These are phyloP conservation scores for Chiloscyllium punctatum DNA, from an alignment of 2,797 vertebrate species.

Conservation along the genomic window DNA sequence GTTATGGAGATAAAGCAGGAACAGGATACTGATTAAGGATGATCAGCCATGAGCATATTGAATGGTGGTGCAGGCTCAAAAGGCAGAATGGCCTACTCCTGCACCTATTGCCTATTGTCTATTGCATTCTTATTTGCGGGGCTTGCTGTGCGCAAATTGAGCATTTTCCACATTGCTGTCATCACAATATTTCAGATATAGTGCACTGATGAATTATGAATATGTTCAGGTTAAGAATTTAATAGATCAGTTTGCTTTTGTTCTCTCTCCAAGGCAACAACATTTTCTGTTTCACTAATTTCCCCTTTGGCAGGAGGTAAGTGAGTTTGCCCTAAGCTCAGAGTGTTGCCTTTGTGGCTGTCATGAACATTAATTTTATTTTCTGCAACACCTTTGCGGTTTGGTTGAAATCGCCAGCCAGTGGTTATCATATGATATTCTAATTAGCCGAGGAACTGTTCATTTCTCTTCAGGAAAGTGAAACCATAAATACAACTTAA, in stretches of 20 bases:
- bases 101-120: no score
- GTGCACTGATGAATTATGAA: not conserved
- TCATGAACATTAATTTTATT: not conserved
- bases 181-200: not conserved
- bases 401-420: not conserved
- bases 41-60: no score
- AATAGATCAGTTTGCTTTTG: no score
- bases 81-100: no score
- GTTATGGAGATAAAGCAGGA: no score
- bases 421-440: not conserved
- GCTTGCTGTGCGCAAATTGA: not conserved
- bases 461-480: not conserved
- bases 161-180: not conserved
- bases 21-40: no score
- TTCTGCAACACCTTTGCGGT: not conserved
- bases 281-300: not conserved
- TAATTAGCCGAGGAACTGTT: not conserved
- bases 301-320: not conserved
- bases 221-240: not conserved
- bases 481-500: not conserved
- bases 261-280: not conserved
- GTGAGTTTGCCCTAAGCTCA: not conserved
- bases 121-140: not conserved
- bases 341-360: not conserved
- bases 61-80: no score